Base-by-base conservation (phyloP, 2,797 vertebrate species). In the Linurgus olivaceus region DNA sequence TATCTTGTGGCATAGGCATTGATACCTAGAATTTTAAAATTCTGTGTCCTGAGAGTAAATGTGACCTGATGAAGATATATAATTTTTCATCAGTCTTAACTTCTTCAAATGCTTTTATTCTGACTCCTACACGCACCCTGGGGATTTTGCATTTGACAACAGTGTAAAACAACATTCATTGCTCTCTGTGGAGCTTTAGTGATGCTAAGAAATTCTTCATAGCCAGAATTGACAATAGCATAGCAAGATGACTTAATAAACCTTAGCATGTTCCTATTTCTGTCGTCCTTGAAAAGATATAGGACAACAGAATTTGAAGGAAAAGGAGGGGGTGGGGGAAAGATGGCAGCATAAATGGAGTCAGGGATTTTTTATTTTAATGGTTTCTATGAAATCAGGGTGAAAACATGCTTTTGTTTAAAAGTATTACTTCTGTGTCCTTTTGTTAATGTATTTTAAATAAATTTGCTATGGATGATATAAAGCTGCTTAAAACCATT, bases 231-330 rank as follows among this genome's bases (percentile, higher is more conserved):
- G 95, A 97, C 97, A 97, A 96, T 97, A 96, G 84, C 96, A 95
- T 92, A 96, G 95, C 95, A 94, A 97, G 97, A 98, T 97, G 97
- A 97, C 97, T 98, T 98, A 97, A 98, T 98, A 98, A 98, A 97
- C 96, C 93, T 95, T 97, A 93, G 94, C 94, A 73, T 95, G 96
- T 96, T 80, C 90, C 91, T 92, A 72, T 93, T 96, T 96, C 58
- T 63, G 95, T 96, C 74, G 87, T 77, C 89, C 96, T 97, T 96
- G 94, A 85, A 90, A 87, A 85, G 91, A 92, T 76, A 57, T 21
- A 97, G 97, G 96, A 93, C 94, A 96, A 94, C 81, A 96, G 74
- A 93, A 96, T 86, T 90, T 86, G 91, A 97, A 95, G 97, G 40
- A 88, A 78, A 93, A 62, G 44, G 63, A 68, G 45, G 72, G 54